Base-by-base conservation (phyloP, 2,113 vertebrate genomes). In the Carassius carassius region DNA sequence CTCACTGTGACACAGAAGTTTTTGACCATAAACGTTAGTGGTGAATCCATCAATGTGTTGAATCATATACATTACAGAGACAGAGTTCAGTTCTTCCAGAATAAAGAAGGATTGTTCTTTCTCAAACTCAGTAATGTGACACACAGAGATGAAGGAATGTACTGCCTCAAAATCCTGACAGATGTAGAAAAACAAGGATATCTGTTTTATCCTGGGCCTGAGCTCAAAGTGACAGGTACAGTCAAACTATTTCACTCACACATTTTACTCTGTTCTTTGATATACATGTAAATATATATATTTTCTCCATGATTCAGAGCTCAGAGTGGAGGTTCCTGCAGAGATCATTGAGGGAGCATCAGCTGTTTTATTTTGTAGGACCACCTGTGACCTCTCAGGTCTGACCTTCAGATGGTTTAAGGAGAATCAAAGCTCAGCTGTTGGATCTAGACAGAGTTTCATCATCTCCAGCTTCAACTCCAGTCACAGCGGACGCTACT, bases 361-460 rank as follows among this genome's bases (percentile, higher is more conserved):
- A 4, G 21, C 74, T 1, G 54, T 11, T 19, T 44, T 79, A 44
- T 4, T 65, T 2, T 72, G 76, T 60, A 69, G 25, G 0, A 41
- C 8, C 62, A 41, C 29, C 17, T 84, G 83, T 32, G 5, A 8
- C 1, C 62, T 84, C 32, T 25, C 17, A 29, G 7, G 9, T 19
- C 29, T 35, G 11, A 77, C 0, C 23, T 87, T 51, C 54, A 82
- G 32, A 51, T 87, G 86, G 41, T 44, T 78, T 75, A 65, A 77
- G 11, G 75, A 37, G 25, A 11, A 72, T 60, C 14, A 65, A 77
- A 35, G 12, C 23, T 78, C 41, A 74, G 4, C 74, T 77, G 70
- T 84, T 23, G 87, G 73, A 82, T 84, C 44, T 25, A 82, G 78
- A 82, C 82, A 84, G 62, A 78, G n/a, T 56, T 81, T 72, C 62